Evolutionary conservation across 1,140 invertebrate species (phyloP), one percentile per base, ranked within the genome.

Genomic region (Heliconius nattereri): DNA sequence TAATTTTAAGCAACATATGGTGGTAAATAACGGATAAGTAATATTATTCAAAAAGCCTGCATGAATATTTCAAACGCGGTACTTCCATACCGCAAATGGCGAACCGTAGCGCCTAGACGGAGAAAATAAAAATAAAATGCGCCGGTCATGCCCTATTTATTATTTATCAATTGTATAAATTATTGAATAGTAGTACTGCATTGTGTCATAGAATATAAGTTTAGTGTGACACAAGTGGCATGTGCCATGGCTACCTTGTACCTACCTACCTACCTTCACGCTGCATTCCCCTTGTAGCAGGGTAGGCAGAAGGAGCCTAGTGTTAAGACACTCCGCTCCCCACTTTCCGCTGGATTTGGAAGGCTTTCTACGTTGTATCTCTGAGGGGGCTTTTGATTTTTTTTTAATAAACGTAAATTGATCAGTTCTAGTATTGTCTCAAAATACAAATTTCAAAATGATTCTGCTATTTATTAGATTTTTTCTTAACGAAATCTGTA

Each of bases 111-210:
- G 73, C 70, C 71, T 73, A 78, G 75, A 74, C 80, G 60, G 76
- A 78, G 77, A 80, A 83, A 85, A 85, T 81, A 85, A 85, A 87
- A 81, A 85, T 85, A 80, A 84, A 84, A 82, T 78, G 80, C 79
- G 66, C 45, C 76, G 77, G 71, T 40, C 78, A 72, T 80, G 73
- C 78, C 75, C 81, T 79, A 92, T 92, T 88, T 91, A 92, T 92
- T 94, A 92, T 94, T 94, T 92, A 94, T 94, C 89, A 92, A 92
- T 92, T 90, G 91, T 92, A 93, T 93, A 93, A 90, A 91, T 92
- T 93, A 93, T 92, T 91, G 91, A 92, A 81, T 81, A 78, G 70
- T 35, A 78, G 52, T 79, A 75, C 73, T 72, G 71, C 9, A 35
- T 72, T 72, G 71, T 37, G 19, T 1, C 71, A 37, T 40, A 72